Conservation (phyloP, 2,113 vertebrate species). For the Brachyhypopomus gauderio region DNA sequence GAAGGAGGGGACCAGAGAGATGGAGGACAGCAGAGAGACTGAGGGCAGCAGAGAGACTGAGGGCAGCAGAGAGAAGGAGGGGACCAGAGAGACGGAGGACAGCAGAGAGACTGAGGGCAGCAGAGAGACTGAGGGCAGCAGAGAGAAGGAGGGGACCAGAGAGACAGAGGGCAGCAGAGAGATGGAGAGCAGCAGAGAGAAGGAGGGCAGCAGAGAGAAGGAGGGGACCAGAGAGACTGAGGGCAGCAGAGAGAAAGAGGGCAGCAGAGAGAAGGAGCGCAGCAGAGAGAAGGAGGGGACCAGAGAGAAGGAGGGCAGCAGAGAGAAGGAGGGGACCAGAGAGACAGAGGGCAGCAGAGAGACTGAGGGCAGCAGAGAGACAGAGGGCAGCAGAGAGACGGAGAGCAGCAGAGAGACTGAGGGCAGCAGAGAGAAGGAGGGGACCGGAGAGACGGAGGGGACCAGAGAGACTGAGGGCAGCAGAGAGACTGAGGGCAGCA, state of each 20-base stretch:
- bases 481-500: neutral
- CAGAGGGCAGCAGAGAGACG: neutral
- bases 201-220: neutral
- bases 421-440: neutral
- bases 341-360: too few species aligned
- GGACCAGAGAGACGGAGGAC: neutral
- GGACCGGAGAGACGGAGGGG: neutral
- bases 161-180: neutral
- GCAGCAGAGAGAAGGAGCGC: neutral
- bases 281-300: conserved; percentile 2
- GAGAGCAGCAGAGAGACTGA: neutral
- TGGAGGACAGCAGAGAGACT: neutral
- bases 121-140: neutral
- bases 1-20: neutral
- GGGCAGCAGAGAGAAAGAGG: neutral
- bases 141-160: neutral
- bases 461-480: neutral
- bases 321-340: too few species aligned
- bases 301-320: neutral
- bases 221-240: neutral
- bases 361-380: neutral
- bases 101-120: neutral
- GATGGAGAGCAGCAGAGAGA: neutral
- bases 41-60: neutral
- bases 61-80: neutral